Percentiles rank a stretch among this genome's conserved stretches.
Conservation (phyloP, 1,140 invertebrate genomes). For the Philotrypesis tridentata region DNA sequence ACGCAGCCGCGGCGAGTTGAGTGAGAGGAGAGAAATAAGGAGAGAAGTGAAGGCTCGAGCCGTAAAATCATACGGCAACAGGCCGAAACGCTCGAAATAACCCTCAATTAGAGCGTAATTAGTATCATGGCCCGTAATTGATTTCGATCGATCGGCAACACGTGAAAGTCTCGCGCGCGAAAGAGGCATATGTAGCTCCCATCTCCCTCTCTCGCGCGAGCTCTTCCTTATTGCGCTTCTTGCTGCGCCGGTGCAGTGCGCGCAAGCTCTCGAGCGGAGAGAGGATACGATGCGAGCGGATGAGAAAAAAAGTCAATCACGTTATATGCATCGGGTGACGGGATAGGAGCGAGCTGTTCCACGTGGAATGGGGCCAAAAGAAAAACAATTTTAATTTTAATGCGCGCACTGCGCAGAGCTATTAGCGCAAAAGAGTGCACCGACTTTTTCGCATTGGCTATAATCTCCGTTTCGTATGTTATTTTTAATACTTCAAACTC, state of each 20-base stretch:
- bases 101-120: slow-evolving; percentile 41
- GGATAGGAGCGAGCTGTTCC: not conserved
- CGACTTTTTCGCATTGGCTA: no score
- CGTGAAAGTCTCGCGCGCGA: not conserved
- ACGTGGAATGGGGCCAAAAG: not conserved
- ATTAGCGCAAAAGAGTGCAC: no score
- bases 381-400: not conserved
- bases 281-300: not conserved
- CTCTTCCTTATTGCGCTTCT: not conserved
- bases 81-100: slow-evolving; percentile 15
- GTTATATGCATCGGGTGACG: not conserved
- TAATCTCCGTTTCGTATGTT: no score
- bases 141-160: slow-evolving; percentile 39
- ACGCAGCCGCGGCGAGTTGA: not conserved
- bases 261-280: not conserved
- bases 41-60: not conserved
- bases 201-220: no score
- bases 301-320: not conserved
- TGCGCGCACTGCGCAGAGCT: no score
- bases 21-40: no score
- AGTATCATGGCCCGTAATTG: slow-evolving; percentile 42
- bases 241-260: not conserved
- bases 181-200: not conserved
- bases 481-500: no score
- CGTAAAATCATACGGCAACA: slow-evolving; percentile 10